Evolutionary conservation across 2,888 invertebrate species (phyloP), one percentile per base, ranked within the genome.

Genomic region (Ditylenchus weischeri): DNA sequence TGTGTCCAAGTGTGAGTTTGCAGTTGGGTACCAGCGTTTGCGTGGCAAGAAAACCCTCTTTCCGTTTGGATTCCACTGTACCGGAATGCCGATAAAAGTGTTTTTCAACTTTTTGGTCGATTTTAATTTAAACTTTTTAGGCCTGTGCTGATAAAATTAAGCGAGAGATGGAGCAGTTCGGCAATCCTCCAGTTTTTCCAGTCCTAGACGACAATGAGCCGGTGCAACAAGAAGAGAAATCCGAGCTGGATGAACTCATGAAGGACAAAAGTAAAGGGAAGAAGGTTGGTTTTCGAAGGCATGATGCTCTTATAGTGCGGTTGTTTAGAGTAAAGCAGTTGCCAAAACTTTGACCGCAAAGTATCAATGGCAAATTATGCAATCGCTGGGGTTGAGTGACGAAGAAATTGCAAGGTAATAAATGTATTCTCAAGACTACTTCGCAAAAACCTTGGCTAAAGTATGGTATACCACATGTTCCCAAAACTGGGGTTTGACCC

Each of bases 281-380:
- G 75, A 87, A 86, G 84, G 85, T 85, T 6, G 63, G 54, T n/a
- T 54, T 18, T 50, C 6, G 21, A 5, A 54, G 54, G 2, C 29
- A 5, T 54, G 10, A 54, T 15, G 8, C 10, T 10, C n/a, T 54
- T 7, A 54, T 29, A 54, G n/a, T 10, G 5, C 1, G 11, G 10
- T 54, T 54, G 71, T 79, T 51, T 83, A 91, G 88, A 94, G 93
- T 83, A 98, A 98, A 87, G 91, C 91, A 3, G 88, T 89, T 0
- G 95, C 98, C 0, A 98, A 98, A 86, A 86, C 91, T 2, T 93
- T 91, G 0, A 83, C 87, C 5, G 89, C 90, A 0, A 95, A 93
- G 84, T 98, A 90, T 84, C 98, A 98, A 82, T 98, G 96, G 96
- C 91, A 96, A 85, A 98, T 99, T 65, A 98, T 98, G 98, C 88